Conservation (phyloP, 2,113 vertebrate genomes). For the Gulo gulo region DNA sequence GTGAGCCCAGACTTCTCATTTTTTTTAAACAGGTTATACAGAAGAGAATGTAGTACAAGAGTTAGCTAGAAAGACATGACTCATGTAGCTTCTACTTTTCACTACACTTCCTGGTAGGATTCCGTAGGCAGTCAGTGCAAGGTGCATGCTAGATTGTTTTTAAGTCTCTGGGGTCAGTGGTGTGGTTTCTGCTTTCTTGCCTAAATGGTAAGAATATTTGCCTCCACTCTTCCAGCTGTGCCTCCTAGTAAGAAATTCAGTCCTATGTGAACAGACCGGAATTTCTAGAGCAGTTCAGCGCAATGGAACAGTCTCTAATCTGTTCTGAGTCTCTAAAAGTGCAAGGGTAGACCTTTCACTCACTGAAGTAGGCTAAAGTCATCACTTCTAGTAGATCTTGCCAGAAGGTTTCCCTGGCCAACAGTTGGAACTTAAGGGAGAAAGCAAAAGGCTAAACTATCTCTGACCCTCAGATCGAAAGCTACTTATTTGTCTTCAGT, state of each 20-base stretch:
- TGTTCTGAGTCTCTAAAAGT: background rate
- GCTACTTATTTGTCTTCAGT: constrained; percentile 67
- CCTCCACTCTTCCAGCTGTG: constrained; percentile 42
- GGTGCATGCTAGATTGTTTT: constrained; percentile 70
- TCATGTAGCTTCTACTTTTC: constrained; percentile 67
- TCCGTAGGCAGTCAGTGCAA: constrained; percentile 70
- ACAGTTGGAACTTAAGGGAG: constrained; percentile 26
- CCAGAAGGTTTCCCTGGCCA: background rate
- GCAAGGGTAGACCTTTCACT: background rate
- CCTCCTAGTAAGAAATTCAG: background rate
- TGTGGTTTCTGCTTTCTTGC: constrained; percentile 60
- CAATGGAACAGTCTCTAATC: background rate
- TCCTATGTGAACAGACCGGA: background rate
- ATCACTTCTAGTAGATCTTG: background rate
- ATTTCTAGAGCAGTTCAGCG: background rate
- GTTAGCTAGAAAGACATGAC: constrained; percentile 57
- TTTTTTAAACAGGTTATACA: constrained; percentile 36
- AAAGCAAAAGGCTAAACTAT: constrained; percentile 49
- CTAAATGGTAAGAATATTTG: background rate
- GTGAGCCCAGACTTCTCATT: background rate
- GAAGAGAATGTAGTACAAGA: constrained; percentile 10
- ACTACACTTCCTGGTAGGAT: constrained; percentile 67
- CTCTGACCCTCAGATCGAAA: constrained; percentile 61
- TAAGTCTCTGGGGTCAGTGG: constrained; percentile 56
- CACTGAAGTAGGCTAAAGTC: background rate